Evolutionary conservation across 2,797 vertebrate species (phyloP).

Genomic region (Hydrolagus colliei): DNA sequence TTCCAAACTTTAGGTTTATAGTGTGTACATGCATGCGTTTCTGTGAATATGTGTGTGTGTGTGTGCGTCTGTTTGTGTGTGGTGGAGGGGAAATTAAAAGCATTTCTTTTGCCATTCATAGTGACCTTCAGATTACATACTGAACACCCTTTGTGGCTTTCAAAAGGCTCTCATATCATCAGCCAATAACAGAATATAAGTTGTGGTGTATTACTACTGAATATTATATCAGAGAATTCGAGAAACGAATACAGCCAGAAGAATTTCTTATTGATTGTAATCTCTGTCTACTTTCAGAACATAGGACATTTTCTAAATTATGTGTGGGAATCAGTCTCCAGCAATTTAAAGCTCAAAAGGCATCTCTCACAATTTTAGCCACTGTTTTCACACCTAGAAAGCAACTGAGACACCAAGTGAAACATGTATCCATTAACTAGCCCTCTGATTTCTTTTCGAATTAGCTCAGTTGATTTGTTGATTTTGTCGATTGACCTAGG

Average conservation of each 20-base stretch:
- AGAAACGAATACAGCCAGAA: background rate
- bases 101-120: background rate
- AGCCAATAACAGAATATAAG: background rate
- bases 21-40: too few species aligned
- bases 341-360: constrained; percentile 3
- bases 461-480: background rate
- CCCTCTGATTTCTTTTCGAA: background rate
- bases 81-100: background rate
- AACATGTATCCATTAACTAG: constrained; percentile 5
- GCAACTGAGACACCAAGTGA: background rate
- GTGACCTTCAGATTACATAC: background rate
- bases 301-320: too few species aligned
- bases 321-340: background rate
- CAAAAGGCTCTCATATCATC: background rate
- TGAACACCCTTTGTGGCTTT: background rate
- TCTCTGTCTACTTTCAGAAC: background rate
- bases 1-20: background rate
- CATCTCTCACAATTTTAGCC: background rate
- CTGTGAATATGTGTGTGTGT: background rate
- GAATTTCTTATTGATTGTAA: background rate
- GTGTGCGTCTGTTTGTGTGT: background rate
- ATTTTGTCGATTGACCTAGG: constrained; percentile 22
- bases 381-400: background rate
- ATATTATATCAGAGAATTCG: background rate
- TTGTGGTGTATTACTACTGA: background rate